Evolutionary conservation across 1,140 invertebrate species (phyloP).

Genomic region (Metaphire vulgaris): DNA sequence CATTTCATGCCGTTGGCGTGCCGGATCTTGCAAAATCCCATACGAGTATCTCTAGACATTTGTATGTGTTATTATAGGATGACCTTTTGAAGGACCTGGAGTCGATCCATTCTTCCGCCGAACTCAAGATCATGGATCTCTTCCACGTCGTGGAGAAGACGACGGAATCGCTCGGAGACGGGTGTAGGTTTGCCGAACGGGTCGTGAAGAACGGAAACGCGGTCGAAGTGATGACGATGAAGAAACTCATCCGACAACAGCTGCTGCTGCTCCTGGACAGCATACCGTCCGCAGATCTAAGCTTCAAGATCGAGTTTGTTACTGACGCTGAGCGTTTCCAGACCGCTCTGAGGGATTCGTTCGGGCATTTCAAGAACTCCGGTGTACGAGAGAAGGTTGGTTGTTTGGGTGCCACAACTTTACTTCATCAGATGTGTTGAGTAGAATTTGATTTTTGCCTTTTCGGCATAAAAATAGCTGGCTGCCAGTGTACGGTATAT

Average conservation of each 20-base stretch:
- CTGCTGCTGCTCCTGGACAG: constrained; percentile 70
- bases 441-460: too few species aligned
- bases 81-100: constrained; percentile 68
- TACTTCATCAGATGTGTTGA: too few species aligned
- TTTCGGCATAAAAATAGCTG: too few species aligned
- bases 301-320: constrained; percentile 72
- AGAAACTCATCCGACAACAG: constrained; percentile 67
- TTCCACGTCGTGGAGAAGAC: constrained; percentile 71
- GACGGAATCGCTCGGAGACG: constrained; percentile 73
- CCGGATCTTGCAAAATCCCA: too few species aligned
- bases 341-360: constrained; percentile 55
- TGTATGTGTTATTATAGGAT: constrained; percentile 53
- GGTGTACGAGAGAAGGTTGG: not conserved
- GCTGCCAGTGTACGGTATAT: too few species aligned
- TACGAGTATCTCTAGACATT: too few species aligned
- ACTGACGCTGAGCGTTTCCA: constrained; percentile 73
- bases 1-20: too few species aligned
- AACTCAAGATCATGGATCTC: constrained; percentile 78
- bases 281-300: constrained; percentile 68
- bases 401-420: too few species aligned
- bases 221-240: constrained; percentile 60
- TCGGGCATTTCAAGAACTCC: constrained; percentile 39
- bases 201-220: constrained; percentile 69
- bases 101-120: constrained; percentile 71
- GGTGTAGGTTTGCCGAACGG: constrained; percentile 71